Conservation (phyloP, 1,140 invertebrate species). For the Euglossa dilemma region DNA sequence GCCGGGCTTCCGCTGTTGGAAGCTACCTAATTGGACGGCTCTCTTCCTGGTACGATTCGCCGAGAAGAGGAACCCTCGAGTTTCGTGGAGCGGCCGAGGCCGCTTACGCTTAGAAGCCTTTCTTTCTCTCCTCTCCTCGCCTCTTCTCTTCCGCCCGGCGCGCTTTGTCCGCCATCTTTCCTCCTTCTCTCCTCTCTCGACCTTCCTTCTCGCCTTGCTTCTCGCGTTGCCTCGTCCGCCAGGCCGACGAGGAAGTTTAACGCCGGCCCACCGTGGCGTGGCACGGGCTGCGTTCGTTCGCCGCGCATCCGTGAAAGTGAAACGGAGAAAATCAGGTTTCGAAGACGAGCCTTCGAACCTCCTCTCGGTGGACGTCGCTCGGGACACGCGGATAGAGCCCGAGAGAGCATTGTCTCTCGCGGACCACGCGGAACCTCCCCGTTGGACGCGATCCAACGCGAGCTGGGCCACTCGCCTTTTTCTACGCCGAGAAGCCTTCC, state of each 20-base stretch:
- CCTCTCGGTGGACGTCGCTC: constrained; percentile 27
- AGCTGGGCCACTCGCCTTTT: background rate
- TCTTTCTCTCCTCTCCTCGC: background rate
- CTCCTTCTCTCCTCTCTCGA: constrained; percentile 28
- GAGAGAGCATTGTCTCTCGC: constrained; percentile 38
- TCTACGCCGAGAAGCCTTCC: background rate
- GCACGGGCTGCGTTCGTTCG: constrained; percentile 49
- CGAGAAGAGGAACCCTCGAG: constrained; percentile 2
- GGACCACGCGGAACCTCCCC: background rate
- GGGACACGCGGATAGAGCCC: constrained; percentile 29
- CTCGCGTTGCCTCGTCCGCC: too few relatives aligned
- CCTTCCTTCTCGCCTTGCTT: constrained; percentile 51
- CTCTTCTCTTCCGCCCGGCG: background rate
- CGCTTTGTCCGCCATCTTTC: background rate
- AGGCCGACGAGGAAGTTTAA: constrained; percentile 55
- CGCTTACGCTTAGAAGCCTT: background rate
- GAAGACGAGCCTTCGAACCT: constrained; percentile 68
- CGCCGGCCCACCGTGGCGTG: constrained; percentile 31
- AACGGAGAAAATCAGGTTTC: constrained; percentile 72
- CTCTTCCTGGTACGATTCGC: constrained; percentile 62
- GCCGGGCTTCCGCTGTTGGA: constrained; percentile 59
- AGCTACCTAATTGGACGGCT: constrained; percentile 65
- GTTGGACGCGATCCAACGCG: background rate
- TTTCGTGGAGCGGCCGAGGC: background rate
- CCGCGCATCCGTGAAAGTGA: constrained; percentile 68